These are phyloP conservation scores for Drosophila elegans DNA, from an alignment of 1,140 invertebrate genomes.

Conservation along the genomic window DNA sequence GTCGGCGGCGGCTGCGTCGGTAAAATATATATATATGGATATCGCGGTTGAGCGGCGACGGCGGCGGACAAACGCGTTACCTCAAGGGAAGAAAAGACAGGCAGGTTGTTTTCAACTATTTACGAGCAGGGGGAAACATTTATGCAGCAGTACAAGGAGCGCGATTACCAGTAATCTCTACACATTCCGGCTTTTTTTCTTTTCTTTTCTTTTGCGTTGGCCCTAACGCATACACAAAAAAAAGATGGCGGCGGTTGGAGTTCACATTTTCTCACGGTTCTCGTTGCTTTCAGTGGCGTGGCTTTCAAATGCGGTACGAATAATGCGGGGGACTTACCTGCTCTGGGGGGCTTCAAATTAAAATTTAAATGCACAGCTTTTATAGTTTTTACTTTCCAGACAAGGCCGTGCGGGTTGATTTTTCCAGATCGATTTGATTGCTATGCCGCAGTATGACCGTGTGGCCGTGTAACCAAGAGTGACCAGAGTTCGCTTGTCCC, in stretches of 20 bases:
- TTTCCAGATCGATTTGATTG: constrained; percentile 6
- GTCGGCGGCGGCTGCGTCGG: constrained; percentile 46
- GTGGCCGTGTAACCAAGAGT: not conserved
- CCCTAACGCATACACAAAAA: constrained; percentile 54
- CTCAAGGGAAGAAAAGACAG: constrained; percentile 46
- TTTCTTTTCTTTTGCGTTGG: constrained; percentile 11
- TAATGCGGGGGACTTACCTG: constrained; percentile 30
- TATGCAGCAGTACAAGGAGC: constrained; percentile 19
- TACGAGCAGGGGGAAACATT: constrained; percentile 19
- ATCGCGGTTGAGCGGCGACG: constrained; percentile 37
- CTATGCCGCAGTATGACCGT: constrained; percentile 3
- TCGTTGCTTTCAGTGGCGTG: constrained; percentile 19
- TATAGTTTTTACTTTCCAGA: not conserved
- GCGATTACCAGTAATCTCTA: constrained; percentile 23
- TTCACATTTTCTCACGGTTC: constrained; percentile 35
- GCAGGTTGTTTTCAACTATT: constrained; percentile 21
- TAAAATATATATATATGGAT: constrained; percentile 1
- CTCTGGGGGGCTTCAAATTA: not conserved
- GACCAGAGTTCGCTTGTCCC: not conserved
- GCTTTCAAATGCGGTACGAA: constrained; percentile 22
- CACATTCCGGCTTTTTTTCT: constrained; percentile 10
- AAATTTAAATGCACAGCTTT: not conserved
- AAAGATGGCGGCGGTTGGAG: constrained; percentile 63
- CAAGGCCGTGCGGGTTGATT: not conserved
- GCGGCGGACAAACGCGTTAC: constrained; percentile 34